A percentile compares a stretch with the other conserved stretches of the same genome.
Conservation (phyloP, 2,888 invertebrate genomes). For the Zygogramma bicolorata region DNA sequence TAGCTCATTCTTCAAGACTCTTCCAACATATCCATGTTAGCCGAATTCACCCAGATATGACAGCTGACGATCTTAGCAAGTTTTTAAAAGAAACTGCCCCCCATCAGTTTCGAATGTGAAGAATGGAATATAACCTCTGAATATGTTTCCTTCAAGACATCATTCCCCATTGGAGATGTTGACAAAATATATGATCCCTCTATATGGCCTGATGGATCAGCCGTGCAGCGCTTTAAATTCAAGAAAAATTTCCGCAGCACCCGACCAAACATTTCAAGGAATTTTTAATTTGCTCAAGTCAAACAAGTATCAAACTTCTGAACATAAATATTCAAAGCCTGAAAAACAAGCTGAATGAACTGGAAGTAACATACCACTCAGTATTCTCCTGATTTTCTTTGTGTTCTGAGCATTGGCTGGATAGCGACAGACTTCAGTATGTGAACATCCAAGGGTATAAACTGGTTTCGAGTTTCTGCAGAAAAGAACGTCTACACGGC, state of each 20-base stretch:
- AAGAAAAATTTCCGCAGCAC: neutral
- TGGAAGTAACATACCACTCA: neutral
- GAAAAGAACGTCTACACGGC: neutral
- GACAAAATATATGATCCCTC: neutral
- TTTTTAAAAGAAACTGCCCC: neutral
- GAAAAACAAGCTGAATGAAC: neutral
- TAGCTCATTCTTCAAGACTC: neutral
- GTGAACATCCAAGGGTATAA: neutral
- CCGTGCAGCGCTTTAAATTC: neutral
- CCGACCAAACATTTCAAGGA: neutral
- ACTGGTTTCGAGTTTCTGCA: neutral
- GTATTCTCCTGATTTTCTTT: neutral
- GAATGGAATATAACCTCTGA: neutral
- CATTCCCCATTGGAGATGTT: neutral
- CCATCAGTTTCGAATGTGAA: neutral
- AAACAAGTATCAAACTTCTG: neutral
- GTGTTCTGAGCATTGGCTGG: conserved; percentile 1
- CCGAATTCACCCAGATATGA: conserved; percentile 1
- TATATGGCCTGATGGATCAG: neutral
- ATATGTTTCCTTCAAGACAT: neutral
- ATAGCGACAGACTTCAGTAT: neutral
- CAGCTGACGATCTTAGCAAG: neutral
- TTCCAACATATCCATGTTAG: neutral
- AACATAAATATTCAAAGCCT: neutral
- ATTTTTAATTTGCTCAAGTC: neutral